Evolutionary conservation across 2,888 invertebrate species (phyloP), one percentile per base, ranked within the genome.

Genomic region (Eutolmus rufibarbis): DNA sequence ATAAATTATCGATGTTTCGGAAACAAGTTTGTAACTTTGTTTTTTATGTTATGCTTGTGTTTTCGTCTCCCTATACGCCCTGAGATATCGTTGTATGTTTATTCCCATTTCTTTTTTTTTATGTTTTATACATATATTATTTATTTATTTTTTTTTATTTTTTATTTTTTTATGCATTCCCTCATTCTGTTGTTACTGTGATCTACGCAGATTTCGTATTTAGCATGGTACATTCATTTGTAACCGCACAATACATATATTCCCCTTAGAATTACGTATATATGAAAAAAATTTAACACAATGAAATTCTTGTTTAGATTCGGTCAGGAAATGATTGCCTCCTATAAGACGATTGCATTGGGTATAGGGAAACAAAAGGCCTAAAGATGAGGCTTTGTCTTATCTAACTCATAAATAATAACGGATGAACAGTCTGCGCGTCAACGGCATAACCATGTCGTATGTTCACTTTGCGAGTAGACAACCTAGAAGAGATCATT

Each of bases 1-100:
- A 85, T 85, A 85, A 74, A 85, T 85, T 74, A 85, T 85, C 85
- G 74, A 85, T 74, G 85, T 85, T 85, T 85, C 46, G 85, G 85
- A 85, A 85, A 85, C 85, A 85, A 85, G 85, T 85, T 85, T 85
- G 74, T 85, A 66, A 23, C 66, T 66, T 56, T 56, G n/a, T 31
- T 56, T 81, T 81, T 81, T 56, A 9, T 79, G 5, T 8, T 37
- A 1, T 4, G 34, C 37, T 14, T n/a, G 76, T 76, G n/a, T 66
- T 23, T 23, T 28, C 28, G 23, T 66, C 28, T 66, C 28, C 66
- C 66, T 8, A 8, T 8, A 23, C 66, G 66, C 57, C 57, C 57
- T 57, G 57, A 57, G 7, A 23, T 66, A 28, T n/a, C 14, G 8
- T 51, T 66, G 12, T n/a, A 23, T 66, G 28, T 66, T 66, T 0